A percentile compares a stretch with the other conserved stretches of the same genome.
phyloP scores from a whole-genome alignment of 2,113 vertebrate species.

The Dryoscopus gambensis region DNA sequence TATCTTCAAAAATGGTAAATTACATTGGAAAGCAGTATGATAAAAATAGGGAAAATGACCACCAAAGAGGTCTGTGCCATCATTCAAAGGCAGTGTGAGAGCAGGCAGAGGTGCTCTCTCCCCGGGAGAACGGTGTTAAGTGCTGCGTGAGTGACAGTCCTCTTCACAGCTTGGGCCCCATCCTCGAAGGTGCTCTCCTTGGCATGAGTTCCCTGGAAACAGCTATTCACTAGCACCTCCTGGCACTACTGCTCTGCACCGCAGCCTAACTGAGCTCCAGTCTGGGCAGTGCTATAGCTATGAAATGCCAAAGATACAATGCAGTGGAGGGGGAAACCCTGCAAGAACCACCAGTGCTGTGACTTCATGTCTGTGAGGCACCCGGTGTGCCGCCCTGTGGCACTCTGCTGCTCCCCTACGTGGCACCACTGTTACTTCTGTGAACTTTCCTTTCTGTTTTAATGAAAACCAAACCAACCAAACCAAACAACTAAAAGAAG shows the following conservation, averaged over 20 bases:
- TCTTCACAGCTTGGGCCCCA: fast-evolving
- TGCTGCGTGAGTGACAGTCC: fast-evolving
- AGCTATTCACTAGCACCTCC: fast-evolving
- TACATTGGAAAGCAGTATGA: neutral
- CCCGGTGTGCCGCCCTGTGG: fast-evolving
- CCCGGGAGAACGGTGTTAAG: fast-evolving
- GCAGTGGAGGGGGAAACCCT: too few relatives aligned
- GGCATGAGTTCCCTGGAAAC: too few relatives aligned
- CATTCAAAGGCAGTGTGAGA: too few relatives aligned
- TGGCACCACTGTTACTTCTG: neutral
- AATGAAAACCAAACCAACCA: neutral
- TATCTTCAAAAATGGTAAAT: neutral
- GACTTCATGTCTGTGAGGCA: fast-evolving
- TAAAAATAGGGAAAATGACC: neutral
- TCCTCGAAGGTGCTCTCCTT: fast-evolving
- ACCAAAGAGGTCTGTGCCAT: too few relatives aligned
- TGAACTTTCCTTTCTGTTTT: neutral
- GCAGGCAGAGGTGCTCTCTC: neutral
- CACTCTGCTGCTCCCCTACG: fast-evolving
- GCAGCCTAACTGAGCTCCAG: neutral
- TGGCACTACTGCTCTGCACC: fast-evolving
- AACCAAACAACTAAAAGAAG: neutral
- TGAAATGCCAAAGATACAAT: fast-evolving
- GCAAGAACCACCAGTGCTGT: fast-evolving
- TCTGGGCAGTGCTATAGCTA: neutral